A percentile compares a stretch with the other conserved stretches of the same genome.
Conservation (phyloP, 2,797 vertebrate species). For the Lagorchestes hirsutus region DNA sequence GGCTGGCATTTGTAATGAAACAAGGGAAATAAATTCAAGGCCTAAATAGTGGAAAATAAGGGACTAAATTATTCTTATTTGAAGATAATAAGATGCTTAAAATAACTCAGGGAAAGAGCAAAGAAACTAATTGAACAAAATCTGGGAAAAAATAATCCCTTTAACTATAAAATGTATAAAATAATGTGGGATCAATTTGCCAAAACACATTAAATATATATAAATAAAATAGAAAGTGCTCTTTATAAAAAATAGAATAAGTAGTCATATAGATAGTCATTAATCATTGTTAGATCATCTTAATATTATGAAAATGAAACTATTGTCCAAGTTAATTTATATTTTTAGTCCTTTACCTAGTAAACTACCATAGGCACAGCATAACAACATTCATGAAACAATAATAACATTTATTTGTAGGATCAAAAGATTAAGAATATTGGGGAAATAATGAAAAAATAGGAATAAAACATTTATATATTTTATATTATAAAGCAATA, state of each 20-base stretch:
- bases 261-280: neutral
- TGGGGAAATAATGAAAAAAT: neutral
- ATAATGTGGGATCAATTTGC: neutral
- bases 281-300: neutral
- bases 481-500: neutral
- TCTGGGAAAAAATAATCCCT: neutral
- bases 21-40: neutral
- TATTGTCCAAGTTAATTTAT: neutral
- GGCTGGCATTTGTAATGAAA: neutral
- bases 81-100: neutral
- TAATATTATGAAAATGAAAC: neutral
- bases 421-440: neutral
- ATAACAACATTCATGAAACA: neutral
- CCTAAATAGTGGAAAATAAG: neutral
- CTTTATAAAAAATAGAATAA: neutral
- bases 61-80: neutral
- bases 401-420: neutral
- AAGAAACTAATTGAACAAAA: neutral
- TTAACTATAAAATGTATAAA: neutral
- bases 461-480: neutral
- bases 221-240: neutral
- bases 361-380: neutral
- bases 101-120: neutral
- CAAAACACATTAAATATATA: neutral
- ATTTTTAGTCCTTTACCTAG: neutral